These are phyloP conservation scores for Montipora efflorescens DNA, from an alignment of 64 coral and sea anemone species.

Conservation along the genomic window DNA sequence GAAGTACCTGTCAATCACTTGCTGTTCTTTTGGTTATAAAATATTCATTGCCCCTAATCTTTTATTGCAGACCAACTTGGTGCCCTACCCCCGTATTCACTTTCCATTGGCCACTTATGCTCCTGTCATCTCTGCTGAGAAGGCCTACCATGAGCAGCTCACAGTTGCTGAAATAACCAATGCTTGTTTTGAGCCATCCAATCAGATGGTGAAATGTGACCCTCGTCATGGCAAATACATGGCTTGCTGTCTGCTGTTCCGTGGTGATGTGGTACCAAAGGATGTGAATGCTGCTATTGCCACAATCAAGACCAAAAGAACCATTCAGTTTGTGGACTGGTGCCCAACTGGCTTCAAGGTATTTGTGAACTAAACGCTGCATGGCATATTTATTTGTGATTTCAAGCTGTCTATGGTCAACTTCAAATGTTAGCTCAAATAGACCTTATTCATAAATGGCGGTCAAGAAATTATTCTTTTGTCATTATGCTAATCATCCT, in stretches of 20 bases:
- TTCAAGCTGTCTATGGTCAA: no score
- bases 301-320: slow-evolving; percentile 1
- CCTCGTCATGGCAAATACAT: slow-evolving; percentile 8
- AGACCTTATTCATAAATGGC: no score
- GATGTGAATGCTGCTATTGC: slow-evolving; percentile 6
- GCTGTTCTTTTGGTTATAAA: not conserved
- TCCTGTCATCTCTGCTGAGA: slow-evolving; percentile 7
- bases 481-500: no score
- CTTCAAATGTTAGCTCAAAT: no score
- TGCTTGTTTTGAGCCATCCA: not conserved
- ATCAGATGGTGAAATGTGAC: slow-evolving; percentile 15
- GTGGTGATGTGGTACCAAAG: slow-evolving; percentile 2
- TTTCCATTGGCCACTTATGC: slow-evolving; percentile 3
- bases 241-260: not conserved
- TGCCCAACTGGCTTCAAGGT: slow-evolving; percentile 13
- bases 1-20: not conserved
- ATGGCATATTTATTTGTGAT: no score
- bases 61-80: slow-evolving; percentile 2
- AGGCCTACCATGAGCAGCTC: not conserved
- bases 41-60: no score
- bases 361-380: not conserved
- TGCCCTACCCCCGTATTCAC: not conserved
- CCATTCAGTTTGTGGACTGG: slow-evolving; percentile 14
- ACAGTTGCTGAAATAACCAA: not conserved
- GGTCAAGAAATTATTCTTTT: no score